Conservation (phyloP, 2,797 vertebrate genomes). For the Enteromius argenteus region DNA sequence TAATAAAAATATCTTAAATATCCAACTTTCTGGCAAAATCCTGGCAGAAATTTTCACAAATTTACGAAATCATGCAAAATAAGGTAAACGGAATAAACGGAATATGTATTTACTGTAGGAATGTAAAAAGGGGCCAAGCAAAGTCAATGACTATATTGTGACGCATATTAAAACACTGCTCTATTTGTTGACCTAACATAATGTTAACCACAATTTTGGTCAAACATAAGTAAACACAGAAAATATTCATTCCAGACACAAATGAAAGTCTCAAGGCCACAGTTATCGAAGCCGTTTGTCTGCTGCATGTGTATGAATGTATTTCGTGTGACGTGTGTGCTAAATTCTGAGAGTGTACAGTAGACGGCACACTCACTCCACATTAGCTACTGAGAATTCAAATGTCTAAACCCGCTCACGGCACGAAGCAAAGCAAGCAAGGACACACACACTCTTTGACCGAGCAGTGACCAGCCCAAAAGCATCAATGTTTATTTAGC, state of each 20-base stretch:
- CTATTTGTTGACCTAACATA: not conserved
- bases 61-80: not conserved
- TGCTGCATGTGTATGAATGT: not conserved
- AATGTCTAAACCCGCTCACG: slow-evolving; percentile 11
- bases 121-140: not conserved
- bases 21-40: not conserved
- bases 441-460: slow-evolving; percentile 75
- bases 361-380: slow-evolving; percentile 78
- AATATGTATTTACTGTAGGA: not conserved
- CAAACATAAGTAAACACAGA: not conserved
- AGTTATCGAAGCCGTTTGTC: not conserved
- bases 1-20: not conserved
- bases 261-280: slow-evolving; percentile 18
- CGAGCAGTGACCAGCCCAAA: slow-evolving; percentile 78
- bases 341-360: slow-evolving; percentile 63
- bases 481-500: slow-evolving; percentile 75
- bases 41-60: not conserved
- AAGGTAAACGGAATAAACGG: not conserved
- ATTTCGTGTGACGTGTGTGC: slow-evolving; percentile 22
- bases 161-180: not conserved
- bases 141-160: not conserved
- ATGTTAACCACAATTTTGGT: not conserved
- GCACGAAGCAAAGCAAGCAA: slow-evolving; percentile 18
- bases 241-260: not conserved
- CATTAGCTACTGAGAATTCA: slow-evolving; percentile 66